These are phyloP conservation scores for Corythoichthys haematopterus DNA, from an alignment of 2,113 vertebrate genomes.

Conservation along the genomic window DNA sequence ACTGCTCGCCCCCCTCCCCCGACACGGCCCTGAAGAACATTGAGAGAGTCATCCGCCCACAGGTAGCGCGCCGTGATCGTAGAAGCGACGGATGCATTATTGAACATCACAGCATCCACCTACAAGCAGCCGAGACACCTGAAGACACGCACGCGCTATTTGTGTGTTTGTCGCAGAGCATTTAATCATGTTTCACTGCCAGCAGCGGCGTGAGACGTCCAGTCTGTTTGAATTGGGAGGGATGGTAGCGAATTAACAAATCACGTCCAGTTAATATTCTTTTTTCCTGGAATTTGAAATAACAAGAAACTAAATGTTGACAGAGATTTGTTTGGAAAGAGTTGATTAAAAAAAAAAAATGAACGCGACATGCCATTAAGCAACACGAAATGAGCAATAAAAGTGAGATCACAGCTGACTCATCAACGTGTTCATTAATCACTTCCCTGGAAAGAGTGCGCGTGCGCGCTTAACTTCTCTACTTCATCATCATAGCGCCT, in stretches of 20 bases:
- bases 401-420: conserved; percentile 28
- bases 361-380: not conserved
- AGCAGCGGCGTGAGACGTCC: too few species aligned
- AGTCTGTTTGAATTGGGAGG: too few species aligned
- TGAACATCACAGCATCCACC: conserved; percentile 71
- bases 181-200: too few species aligned
- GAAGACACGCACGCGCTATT: not conserved
- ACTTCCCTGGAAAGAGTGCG: conserved; percentile 6
- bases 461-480: conserved; percentile 18
- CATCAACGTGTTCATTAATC: conserved; percentile 40
- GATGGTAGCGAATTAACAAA: too few species aligned
- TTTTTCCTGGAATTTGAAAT: too few species aligned
- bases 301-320: too few species aligned
- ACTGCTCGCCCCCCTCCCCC: conserved; percentile 95
- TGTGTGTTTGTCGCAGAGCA: too few species aligned
- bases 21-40: conserved; percentile 97
- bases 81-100: conserved; percentile 55
- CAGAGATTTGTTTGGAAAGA: too few species aligned
- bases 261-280: too few species aligned
- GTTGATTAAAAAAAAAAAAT: too few species aligned
- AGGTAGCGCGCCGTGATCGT: conserved; percentile 72
- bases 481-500: conserved; percentile 50
- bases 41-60: conserved; percentile 96
- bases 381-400: not conserved
- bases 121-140: conserved; percentile 73